These are phyloP conservation scores for Recurvirostra avosetta DNA, from an alignment of 2,113 vertebrate species.

Conservation along the genomic window DNA sequence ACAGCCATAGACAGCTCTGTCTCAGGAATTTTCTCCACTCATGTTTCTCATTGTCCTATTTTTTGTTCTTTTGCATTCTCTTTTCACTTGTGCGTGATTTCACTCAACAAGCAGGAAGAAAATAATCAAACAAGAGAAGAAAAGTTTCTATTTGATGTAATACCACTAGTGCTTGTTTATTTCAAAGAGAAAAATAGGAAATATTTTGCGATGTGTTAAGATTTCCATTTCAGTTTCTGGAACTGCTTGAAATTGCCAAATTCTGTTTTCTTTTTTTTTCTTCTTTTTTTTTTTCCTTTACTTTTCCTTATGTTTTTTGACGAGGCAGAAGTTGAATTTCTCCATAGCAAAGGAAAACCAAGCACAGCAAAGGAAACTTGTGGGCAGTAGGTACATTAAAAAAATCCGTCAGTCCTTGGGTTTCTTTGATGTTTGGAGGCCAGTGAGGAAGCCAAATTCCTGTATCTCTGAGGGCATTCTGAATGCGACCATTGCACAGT, in stretches of 20 bases:
- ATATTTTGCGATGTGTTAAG: not conserved
- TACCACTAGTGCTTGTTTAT: not conserved
- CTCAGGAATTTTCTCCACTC: not conserved
- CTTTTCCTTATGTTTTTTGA: not conserved
- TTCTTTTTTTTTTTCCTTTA: too few relatives aligned
- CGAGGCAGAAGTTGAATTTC: not conserved
- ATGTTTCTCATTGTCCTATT: not conserved
- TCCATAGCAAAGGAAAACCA: not conserved
- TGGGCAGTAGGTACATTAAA: not conserved
- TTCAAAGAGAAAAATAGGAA: not conserved
- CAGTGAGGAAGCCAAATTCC: not conserved
- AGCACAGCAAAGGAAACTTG: not conserved
- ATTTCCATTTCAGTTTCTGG: not conserved
- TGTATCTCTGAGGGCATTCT: not conserved
- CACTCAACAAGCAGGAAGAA: not conserved
- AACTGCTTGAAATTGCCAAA: not conserved
- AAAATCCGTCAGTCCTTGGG: not conserved
- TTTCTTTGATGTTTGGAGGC: not conserved
- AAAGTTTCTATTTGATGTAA: not conserved
- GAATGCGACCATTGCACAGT: not conserved
- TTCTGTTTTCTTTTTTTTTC: not conserved
- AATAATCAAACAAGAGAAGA: not conserved
- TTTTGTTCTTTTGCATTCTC: not conserved
- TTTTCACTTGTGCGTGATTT: not conserved
- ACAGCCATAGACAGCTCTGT: not conserved